These are phyloP conservation scores for Galaxias olidus DNA, from an alignment of 2,797 vertebrate species.

Conservation along the genomic window DNA sequence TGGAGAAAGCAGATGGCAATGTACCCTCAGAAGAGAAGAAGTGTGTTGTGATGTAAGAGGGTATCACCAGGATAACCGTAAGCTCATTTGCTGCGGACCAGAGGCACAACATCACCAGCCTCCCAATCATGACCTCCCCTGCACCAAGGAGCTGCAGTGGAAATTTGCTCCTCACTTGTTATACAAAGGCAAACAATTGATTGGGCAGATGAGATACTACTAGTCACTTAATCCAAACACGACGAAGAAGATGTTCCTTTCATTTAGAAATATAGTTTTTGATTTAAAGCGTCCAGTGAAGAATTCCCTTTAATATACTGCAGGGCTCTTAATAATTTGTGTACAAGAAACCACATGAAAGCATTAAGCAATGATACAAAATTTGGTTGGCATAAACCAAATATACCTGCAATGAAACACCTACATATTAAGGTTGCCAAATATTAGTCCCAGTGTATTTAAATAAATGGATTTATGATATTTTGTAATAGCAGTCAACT, in stretches of 20 bases:
- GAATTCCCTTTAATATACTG: conserved; percentile 27
- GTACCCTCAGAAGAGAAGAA: conserved; percentile 75
- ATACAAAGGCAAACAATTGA: conserved; percentile 45
- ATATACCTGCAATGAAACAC: conserved; percentile 26
- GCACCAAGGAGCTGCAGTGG: conserved; percentile 57
- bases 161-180: conserved; percentile 48
- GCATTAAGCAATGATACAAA: neutral
- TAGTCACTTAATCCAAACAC: conserved; percentile 40
- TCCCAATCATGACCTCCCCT: conserved; percentile 57
- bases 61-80: conserved; percentile 56
- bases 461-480: conserved; percentile 15
- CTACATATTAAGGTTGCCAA: conserved; percentile 15
- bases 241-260: conserved; percentile 36
- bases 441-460: conserved; percentile 30
- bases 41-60: conserved; percentile 77
- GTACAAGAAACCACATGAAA: too few relatives aligned
- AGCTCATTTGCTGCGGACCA: conserved; percentile 67
- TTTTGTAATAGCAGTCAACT: conserved; percentile 13
- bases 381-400: conserved; percentile 32
- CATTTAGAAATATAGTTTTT: conserved; percentile 37
- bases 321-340: too few relatives aligned
- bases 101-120: conserved; percentile 74
- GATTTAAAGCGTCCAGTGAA: conserved; percentile 30
- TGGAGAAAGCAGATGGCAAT: conserved; percentile 83
- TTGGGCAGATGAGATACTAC: conserved; percentile 38